Conservation (phyloP, 2,797 vertebrate species). For the Hydrocynus forskahlii region DNA sequence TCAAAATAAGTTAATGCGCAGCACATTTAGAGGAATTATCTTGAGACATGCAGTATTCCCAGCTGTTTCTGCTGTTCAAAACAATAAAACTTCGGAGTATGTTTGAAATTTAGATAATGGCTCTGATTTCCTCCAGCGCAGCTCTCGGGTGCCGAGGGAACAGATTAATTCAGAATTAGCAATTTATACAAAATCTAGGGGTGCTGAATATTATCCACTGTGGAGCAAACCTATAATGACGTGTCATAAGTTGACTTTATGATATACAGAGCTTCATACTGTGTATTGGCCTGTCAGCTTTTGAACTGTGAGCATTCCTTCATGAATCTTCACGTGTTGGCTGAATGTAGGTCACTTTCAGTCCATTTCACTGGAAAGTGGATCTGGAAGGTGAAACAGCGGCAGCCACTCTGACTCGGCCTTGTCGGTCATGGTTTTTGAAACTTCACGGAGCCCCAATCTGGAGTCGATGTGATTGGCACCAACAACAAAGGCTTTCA, state of each 20-base stretch:
- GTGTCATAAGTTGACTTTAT: conserved; percentile 18
- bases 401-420: not conserved
- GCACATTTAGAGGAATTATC: conserved; percentile 18
- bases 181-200: conserved; percentile 6
- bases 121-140: conserved; percentile 26
- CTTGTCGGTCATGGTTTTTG: not conserved
- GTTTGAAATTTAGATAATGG: not conserved
- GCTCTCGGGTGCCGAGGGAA: conserved; percentile 6
- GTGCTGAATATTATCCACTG: conserved; percentile 16
- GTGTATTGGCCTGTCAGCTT: conserved; percentile 19
- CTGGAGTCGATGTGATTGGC: not conserved
- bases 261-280: conserved; percentile 11
- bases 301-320: conserved; percentile 21
- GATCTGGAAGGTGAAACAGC: conserved; percentile 5
- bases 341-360: conserved; percentile 7
- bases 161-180: conserved; percentile 14
- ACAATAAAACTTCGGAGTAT: conserved; percentile 6
- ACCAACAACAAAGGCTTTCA: not conserved
- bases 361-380: conserved; percentile 6
- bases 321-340: not conserved
- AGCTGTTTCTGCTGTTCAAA: conserved; percentile 41
- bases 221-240: conserved; percentile 20
- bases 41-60: conserved; percentile 17
- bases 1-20: conserved; percentile 26
- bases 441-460: not conserved